Base-by-base conservation (phyloP, 2,888 invertebrate species). In the Galerucella calmariensis region DNA sequence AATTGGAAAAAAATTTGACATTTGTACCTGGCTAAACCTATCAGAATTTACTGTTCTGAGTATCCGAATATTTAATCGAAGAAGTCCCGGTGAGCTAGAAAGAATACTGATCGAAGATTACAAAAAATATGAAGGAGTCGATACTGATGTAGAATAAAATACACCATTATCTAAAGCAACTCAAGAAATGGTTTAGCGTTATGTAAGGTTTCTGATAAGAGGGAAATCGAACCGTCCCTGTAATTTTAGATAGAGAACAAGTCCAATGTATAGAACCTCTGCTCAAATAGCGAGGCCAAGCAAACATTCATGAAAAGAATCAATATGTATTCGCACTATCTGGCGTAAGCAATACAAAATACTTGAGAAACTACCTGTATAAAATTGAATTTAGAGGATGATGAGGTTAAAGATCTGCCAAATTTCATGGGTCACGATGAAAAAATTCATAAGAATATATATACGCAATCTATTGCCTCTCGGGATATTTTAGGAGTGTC, bases 51-150 rank as follows among this genome's bases (percentile, higher is more conserved):
- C 66, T 48, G 51, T 66, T 66, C 66, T 66, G 1, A 66, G 67
- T 67, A 67, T 72, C 41, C 69, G 56, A 53, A n/a, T 74, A 12
- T 74, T 74, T 41, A 74, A 74, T 44, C 70, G 74, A 56, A 65
- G 71, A 59, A 65, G 74, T 62, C 63, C 69, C 12, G 74, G 74
- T n/a, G 74, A 61, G 46, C 56, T 74, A 44, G 69, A 74, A 53
- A 46, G 56, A 56, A 51, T 74, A 35, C 63, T 58, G 51, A 74
- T 74, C 12, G 69, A 74, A 20, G 74, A 74, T 66, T 74, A 62
- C 58, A 65, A 74, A 20, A 65, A 48, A 24, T 51, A 69, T 69
- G 63, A 65, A 41, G 51, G 69, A 27, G 69, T 65, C 0, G 48
- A 69, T 58, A 69, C 16, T 24, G 35, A 69, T 16, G 14, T 69